Evolutionary conservation across 2,797 vertebrate genomes (phyloP).

Genomic region (Hybognathus amarus): DNA sequence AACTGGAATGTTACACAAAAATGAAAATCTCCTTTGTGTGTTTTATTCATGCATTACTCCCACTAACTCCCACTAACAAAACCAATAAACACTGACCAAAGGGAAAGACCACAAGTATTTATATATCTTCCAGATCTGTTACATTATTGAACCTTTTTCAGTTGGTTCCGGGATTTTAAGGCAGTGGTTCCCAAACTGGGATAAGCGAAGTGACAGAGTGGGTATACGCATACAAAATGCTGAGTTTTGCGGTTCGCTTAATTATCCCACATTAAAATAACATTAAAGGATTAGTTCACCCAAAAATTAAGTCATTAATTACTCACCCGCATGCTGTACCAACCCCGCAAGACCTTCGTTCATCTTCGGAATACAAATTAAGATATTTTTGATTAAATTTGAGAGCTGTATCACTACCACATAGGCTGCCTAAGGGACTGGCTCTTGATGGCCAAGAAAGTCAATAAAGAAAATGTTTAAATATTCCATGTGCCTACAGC

Average conservation of each 20-base stretch:
- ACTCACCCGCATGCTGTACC: too few relatives aligned
- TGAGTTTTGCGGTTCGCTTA: background rate
- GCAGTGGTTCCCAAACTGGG: background rate
- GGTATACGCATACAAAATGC: background rate
- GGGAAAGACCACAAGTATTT: background rate
- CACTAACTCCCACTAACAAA: background rate
- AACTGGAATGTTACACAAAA: conserved; percentile 1
- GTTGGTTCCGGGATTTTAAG: background rate
- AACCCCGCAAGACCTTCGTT: too few relatives aligned
- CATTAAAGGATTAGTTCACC: too few relatives aligned
- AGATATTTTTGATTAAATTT: too few relatives aligned
- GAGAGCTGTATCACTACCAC: too few relatives aligned
- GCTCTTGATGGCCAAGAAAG: too few relatives aligned
- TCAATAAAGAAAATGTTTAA: too few relatives aligned
- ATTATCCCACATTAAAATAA: background rate
- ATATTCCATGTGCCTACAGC: too few relatives aligned
- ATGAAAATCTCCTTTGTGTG: background rate
- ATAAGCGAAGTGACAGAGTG: background rate
- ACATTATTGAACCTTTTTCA: background rate
- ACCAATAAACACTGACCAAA: background rate
- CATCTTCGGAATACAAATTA: too few relatives aligned
- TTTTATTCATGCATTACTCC: background rate
- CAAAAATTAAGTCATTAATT: too few relatives aligned
- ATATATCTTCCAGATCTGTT: background rate
- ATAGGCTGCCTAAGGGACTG: too few relatives aligned